phyloP scores from a whole-genome alignment of 1,140 invertebrate species.

The Chrysomallon squamiferum region DNA sequence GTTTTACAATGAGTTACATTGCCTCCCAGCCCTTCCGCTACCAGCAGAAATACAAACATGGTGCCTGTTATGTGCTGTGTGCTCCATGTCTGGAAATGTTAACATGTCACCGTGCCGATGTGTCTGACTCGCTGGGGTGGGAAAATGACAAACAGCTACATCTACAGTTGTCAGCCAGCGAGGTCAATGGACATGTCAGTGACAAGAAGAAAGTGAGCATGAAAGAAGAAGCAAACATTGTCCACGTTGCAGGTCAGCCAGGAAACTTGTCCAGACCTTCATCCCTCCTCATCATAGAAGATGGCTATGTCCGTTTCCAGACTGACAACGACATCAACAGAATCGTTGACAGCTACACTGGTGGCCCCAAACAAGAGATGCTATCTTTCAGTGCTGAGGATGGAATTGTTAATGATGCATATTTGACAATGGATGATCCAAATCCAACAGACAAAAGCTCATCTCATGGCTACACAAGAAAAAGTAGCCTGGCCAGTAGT shows the following conservation, averaged over 20 bases:
- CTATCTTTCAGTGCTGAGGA: background rate
- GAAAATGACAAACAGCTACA: background rate
- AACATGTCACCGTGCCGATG: background rate
- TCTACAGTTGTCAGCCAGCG: background rate
- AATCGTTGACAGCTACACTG: background rate
- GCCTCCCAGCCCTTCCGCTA: conserved; percentile 68
- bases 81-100: background rate
- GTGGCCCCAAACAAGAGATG: background rate
- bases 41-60: background rate
- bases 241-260: background rate
- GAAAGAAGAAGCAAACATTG: conserved; percentile 3
- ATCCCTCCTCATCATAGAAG: conserved; percentile 25
- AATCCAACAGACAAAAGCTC: background rate
- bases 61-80: background rate
- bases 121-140: background rate
- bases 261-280: background rate
- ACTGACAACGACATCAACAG: conserved; percentile 19
- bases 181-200: background rate
- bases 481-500: conserved; percentile 19
- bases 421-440: background rate
- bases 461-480: conserved; percentile 9
- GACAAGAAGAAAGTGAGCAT: conserved; percentile 4
- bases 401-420: background rate
- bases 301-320: conserved; percentile 28
- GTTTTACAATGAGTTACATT: conserved; percentile 82